Evolutionary conservation across 2,113 vertebrate genomes (phyloP), one percentile per base, ranked within the genome.

Genomic region (Engraulis encrasicolus): DNA sequence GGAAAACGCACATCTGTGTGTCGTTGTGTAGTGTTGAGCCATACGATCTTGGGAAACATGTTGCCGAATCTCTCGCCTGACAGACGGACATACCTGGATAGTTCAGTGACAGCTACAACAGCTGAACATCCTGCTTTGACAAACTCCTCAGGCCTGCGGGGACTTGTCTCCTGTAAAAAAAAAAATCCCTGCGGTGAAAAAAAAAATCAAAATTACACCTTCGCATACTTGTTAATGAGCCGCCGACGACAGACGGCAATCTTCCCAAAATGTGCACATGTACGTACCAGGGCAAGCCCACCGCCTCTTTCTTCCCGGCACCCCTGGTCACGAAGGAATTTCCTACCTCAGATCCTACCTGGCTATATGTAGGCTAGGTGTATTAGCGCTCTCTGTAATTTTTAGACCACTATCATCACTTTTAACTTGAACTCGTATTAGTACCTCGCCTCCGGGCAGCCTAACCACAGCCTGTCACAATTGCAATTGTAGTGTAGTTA

Each of bases 111-210:
- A 91, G 89, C 82, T 85, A 89, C 81, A 82, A 86, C 85, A 89
- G 88, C 88, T 89, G 90, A 91, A 88, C 86, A 91, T 93, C 93
- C 92, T 91, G 88, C 88, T 82, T 90, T 90, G 89, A 86, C 84
- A 34, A 66, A 37, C n/a, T 12, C 85, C 82, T 86, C 81, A 87
- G 89, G 92, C 95, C 93, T 94, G 95, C 88, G 88, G 87, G 85
- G 90, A 88, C 91, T 84, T 94, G 94, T 58, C 88, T 34, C 27
- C 23, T 27, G 85, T 83, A 20, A 85, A n/a, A n/a, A n/a, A n/a
- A n/a, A n/a, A n/a, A 86, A 88, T 83, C 87, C 80, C 61, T 49
- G 79, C 82, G 71, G 81, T 85, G 50, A 79, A 84, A 88, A 89
- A n/a, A 88, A 91, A 74, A 74, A 18, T 74, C 66, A 74, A 89